phyloP scores from a whole-genome alignment of 30 jellyfish, hydroid and myxozoan genomes.

The Calvadosia cruxmelitensis region DNA sequence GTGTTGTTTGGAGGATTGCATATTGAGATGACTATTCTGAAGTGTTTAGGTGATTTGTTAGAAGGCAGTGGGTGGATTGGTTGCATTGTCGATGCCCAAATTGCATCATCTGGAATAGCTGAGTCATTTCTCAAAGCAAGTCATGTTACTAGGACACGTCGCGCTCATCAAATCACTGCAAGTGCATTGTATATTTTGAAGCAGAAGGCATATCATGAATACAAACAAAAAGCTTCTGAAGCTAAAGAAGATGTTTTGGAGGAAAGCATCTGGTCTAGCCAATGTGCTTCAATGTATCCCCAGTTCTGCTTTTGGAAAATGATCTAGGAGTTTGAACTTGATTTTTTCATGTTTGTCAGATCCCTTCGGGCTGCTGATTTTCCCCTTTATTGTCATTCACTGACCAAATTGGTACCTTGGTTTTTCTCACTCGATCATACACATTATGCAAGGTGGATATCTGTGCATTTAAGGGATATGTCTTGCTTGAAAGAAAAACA shows the following conservation, averaged over 20 bases:
- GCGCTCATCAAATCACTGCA: slow-evolving; percentile 36
- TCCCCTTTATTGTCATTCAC: not conserved
- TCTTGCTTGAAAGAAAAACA: not conserved
- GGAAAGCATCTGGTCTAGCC: not conserved
- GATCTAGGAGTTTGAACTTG: not conserved
- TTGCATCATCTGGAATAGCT: slow-evolving; percentile 32
- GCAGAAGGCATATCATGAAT: not conserved
- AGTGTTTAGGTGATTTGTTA: not conserved
- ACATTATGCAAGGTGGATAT: slow-evolving; percentile 25
- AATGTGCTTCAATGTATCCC: not conserved
- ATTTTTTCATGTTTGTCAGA: slow-evolving; percentile 1
- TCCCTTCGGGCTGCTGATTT: slow-evolving; percentile 10
- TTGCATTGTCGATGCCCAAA: slow-evolving; percentile 15
- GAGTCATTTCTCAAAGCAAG: slow-evolving; percentile 31
- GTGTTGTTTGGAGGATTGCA: slow-evolving; percentile 34
- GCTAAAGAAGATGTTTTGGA: too few relatives aligned
- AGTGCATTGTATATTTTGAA: not conserved
- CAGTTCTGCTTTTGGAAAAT: slow-evolving; percentile 10
- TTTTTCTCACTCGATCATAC: slow-evolving; percentile 17
- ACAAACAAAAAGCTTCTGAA: too few relatives aligned
- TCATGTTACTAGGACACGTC: slow-evolving; percentile 37
- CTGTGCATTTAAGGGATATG: slow-evolving; percentile 16
- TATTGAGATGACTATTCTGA: slow-evolving; percentile 33
- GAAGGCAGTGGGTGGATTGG: slow-evolving; percentile 36
- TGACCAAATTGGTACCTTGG: slow-evolving; percentile 6